Conservation (phyloP, 2,888 invertebrate genomes). For the Crioceris asparagi region DNA sequence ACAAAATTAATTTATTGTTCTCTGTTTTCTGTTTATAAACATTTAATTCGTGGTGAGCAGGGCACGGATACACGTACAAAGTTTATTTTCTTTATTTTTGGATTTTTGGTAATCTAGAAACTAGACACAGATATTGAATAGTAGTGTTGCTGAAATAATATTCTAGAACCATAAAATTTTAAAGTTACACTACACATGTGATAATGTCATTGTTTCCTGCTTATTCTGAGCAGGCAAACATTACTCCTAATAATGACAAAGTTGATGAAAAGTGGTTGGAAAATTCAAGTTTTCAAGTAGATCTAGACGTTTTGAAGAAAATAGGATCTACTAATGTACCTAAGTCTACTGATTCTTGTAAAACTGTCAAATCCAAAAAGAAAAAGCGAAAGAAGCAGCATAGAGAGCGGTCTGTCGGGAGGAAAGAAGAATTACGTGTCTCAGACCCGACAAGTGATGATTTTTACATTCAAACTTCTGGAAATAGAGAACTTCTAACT, state of each 20-base stretch:
- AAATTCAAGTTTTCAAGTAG: constrained; percentile 38
- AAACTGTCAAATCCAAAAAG: constrained; percentile 3
- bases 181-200: too few species aligned
- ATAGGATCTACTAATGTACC: background rate
- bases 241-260: constrained; percentile 10
- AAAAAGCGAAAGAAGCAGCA: constrained; percentile 10
- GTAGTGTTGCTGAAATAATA: too few species aligned
- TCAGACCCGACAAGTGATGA: constrained; percentile 18
- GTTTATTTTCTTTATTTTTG: too few species aligned
- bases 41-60: too few species aligned
- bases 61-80: too few species aligned
- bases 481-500: constrained; percentile 46
- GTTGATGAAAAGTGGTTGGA: constrained; percentile 25
- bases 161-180: too few species aligned
- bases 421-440: constrained; percentile 25
- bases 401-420: constrained; percentile 24
- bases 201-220: constrained; percentile 43
- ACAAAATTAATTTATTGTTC: too few species aligned
- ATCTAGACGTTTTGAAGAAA: constrained; percentile 15
- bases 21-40: too few species aligned
- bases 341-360: constrained; percentile 2
- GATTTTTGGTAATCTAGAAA: too few species aligned
- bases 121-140: too few species aligned
- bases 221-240: constrained; percentile 29
- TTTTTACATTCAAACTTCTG: constrained; percentile 19